Percentiles rank a stretch among this genome's conserved stretches.
These are phyloP conservation scores for Epizoanthus ramosus DNA, from an alignment of 92 coral and sea anemone species.

Conservation along the genomic window DNA sequence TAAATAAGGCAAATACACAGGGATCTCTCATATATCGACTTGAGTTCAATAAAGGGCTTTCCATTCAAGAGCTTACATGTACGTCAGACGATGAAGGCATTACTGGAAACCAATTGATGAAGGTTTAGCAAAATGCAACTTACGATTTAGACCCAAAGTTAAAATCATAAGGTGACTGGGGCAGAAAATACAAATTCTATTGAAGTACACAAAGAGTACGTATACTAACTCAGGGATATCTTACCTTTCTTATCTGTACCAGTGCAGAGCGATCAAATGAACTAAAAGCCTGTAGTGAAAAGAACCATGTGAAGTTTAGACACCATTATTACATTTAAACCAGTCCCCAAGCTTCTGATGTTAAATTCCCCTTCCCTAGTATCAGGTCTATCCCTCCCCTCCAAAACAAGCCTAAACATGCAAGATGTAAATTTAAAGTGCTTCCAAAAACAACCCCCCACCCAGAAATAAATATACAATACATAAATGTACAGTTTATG, in stretches of 20 bases:
- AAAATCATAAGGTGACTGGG: background rate
- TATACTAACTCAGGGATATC: background rate
- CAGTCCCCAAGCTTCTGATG: too few species aligned
- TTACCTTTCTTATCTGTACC: constrained; percentile 90
- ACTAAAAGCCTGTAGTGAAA: constrained; percentile 77
- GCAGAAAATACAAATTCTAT: background rate
- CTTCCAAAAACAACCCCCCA: too few species aligned
- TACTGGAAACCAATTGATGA: too few species aligned
- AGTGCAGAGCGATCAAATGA: constrained; percentile 94
- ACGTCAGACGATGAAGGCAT: too few species aligned
- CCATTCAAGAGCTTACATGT: too few species aligned
- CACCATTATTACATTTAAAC: too few species aligned
- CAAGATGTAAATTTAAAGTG: too few species aligned
- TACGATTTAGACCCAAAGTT: background rate
- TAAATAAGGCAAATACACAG: background rate
- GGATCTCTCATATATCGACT: too few species aligned
- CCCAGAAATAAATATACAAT: too few species aligned
- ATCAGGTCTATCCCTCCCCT: background rate
- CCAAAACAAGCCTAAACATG: too few species aligned
- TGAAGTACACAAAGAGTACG: background rate
- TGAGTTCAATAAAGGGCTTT: too few species aligned
- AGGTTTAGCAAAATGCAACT: background rate
- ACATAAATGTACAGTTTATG: too few species aligned
- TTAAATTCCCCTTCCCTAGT: background rate
- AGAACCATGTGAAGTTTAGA: background rate